A percentile compares a stretch with the other conserved stretches of the same genome.
phyloP scores from a whole-genome alignment of 2,797 vertebrate species.

The Anniella stebbinsi region DNA sequence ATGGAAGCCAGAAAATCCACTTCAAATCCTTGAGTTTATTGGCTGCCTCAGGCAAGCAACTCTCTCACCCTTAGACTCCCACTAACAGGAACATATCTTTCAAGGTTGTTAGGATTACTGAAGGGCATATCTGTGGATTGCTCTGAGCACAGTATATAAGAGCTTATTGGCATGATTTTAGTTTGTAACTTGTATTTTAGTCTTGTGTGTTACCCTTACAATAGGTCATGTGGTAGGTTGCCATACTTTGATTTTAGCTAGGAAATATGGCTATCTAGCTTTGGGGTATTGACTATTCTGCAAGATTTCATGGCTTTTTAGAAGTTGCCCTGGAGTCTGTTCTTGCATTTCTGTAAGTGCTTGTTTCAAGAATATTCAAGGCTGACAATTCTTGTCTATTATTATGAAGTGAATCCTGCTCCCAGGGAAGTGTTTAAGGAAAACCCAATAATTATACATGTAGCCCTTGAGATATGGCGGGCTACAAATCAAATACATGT shows the following conservation, averaged over 20 bases:
- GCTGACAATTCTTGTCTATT: not conserved
- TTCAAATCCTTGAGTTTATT: not conserved
- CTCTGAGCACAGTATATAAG: not conserved
- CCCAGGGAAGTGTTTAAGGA: not conserved
- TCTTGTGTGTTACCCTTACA: not conserved
- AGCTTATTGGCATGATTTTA: not conserved
- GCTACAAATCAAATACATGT: not conserved
- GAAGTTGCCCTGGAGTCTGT: not conserved
- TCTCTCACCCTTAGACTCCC: not conserved
- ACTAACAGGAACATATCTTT: not conserved
- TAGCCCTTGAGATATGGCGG: not conserved
- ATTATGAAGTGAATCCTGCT: not conserved
- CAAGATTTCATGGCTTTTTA: not conserved
- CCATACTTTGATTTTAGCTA: not conserved
- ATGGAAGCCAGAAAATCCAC: not conserved
- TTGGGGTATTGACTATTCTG: not conserved
- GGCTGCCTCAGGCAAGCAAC: accelerated
- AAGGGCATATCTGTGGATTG: too few relatives aligned
- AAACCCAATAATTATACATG: not conserved
- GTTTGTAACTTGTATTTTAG: not conserved
- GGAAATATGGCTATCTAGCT: not conserved
- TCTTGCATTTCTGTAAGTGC: not conserved
- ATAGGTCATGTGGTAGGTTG: not conserved
- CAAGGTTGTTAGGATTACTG: not conserved
- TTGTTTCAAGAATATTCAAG: not conserved